Percentiles rank a stretch among this genome's conserved stretches.
Evolutionary conservation across 2,888 invertebrate genomes (phyloP).

Genomic region (Cremastinae sp.): DNA sequence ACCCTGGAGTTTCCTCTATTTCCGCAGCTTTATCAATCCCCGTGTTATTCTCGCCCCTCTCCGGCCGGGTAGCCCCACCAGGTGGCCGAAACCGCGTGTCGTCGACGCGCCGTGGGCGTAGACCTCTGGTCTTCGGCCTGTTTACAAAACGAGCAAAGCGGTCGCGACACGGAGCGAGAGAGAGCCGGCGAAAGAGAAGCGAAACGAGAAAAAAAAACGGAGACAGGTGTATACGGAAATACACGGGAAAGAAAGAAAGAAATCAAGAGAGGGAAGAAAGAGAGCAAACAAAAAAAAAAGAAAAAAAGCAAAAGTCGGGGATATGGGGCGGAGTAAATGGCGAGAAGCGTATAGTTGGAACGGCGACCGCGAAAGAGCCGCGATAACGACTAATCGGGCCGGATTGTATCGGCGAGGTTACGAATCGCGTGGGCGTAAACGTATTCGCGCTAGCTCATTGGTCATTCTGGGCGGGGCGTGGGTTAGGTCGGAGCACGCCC

Average conservation of each 20-base stretch:
- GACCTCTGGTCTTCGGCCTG: conserved; percentile 61
- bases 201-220: not conserved
- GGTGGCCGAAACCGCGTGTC: conserved; percentile 77
- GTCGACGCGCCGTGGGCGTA: conserved; percentile 76
- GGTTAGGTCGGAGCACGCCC: conserved; percentile 26
- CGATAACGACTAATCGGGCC: conserved; percentile 49
- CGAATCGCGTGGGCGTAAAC: conserved; percentile 46
- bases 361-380: conserved; percentile 40
- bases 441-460: conserved; percentile 39
- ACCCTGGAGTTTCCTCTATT: conserved; percentile 5
- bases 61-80: conserved; percentile 13
- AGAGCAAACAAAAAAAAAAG: not conserved
- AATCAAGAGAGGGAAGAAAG: not conserved
- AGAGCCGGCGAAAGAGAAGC: not conserved
- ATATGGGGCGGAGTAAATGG: conserved; percentile 63
- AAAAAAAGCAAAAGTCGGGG: not conserved
- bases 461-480: conserved; percentile 55
- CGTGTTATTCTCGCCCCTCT: conserved; percentile 15
- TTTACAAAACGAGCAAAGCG: conserved; percentile 52
- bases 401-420: conserved; percentile 21
- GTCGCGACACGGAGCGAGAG: not conserved
- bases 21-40: conserved; percentile 21
- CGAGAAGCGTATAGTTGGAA: conserved; percentile 32
- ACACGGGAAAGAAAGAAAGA: not conserved
- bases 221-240: not conserved